Base-by-base conservation (phyloP, 2,888 invertebrate species). In the Chymomyza procnemis region DNA sequence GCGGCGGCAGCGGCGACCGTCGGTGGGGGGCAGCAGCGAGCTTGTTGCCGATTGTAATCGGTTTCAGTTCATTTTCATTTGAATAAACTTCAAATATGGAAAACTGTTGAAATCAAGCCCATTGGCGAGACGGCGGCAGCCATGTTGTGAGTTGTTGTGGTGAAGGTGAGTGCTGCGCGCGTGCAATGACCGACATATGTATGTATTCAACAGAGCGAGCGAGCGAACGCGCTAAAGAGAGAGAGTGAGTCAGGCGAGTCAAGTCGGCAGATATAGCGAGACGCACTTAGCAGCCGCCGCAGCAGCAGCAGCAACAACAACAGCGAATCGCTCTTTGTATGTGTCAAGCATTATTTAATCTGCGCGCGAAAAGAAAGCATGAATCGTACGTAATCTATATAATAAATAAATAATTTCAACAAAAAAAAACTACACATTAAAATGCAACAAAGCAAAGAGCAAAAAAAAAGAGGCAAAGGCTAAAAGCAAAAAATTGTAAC, bases 21-120 rank as follows among this genome's bases (percentile, higher is more conserved):
- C n/a, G n/a, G n/a, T n/a, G n/a, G n/a, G n/a, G n/a, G n/a, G n/a
- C n/a, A n/a, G n/a, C n/a, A n/a, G 46, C 47, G 47, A 14, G 41
- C 21, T 62, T 52, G 71, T 66, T n/a, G n/a, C 68, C 70, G 75
- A 80, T 78, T 80, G 78, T 81, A 85, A 88, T 89, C 80, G 85
- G 79, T 82, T 87, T 84, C 74, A 79, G 80, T 88, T 87, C 77
- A 83, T 88, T 86, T 82, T 80, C 77, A 81, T 85, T 88, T 77
- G 79, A 85, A 81, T 79, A 79, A 78, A 83, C 87, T 79, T 83
- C n/a, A 88, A 88, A 85, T 87, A 83, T 82, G 81, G 79, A 75
- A 85, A 85, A 87, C 34, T 80, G 75, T 76, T 85, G 81, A 80
- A 85, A 79, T 78, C 85, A 85, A 80, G 69, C 73, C 73, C 69